Evolutionary conservation across 2,888 invertebrate genomes (phyloP).

Genomic region (Phoenoteleia sp.): DNA sequence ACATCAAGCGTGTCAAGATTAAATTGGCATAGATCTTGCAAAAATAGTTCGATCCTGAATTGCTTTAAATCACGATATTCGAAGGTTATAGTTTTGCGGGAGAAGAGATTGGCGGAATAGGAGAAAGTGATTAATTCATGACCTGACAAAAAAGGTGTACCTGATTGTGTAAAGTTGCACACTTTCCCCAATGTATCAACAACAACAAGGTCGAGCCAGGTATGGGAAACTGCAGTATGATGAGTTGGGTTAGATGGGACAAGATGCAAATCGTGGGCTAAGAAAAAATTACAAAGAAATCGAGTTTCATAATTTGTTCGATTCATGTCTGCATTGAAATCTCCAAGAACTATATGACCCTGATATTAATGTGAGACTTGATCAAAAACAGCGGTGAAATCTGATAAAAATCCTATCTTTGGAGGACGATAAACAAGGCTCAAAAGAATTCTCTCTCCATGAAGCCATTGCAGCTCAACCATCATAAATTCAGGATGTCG

Average conservation of each 20-base stretch:
- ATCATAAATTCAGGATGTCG: background rate
- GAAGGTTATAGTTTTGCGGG: too few species aligned
- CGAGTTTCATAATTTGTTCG: background rate
- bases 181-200: background rate
- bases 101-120: too few species aligned
- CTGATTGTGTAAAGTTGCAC: background rate
- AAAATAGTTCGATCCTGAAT: too few species aligned
- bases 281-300: background rate
- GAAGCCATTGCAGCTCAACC: background rate
- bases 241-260: slow-evolving; percentile 5
- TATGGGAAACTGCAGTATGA: background rate
- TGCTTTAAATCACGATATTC: too few species aligned
- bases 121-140: slow-evolving; percentile 13
- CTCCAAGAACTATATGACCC: background rate
- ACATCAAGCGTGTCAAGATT: too few species aligned
- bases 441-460: background rate
- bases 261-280: background rate
- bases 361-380: background rate
- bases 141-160: background rate
- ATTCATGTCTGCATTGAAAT: slow-evolving; percentile 4
- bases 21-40: too few species aligned
- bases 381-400: background rate
- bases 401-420: background rate
- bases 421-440: slow-evolving; percentile 5
- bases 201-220: slow-evolving; percentile 1